These are phyloP conservation scores for Macrostomum lignano DNA, from an alignment of 1,140 invertebrate genomes.

Conservation along the genomic window DNA sequence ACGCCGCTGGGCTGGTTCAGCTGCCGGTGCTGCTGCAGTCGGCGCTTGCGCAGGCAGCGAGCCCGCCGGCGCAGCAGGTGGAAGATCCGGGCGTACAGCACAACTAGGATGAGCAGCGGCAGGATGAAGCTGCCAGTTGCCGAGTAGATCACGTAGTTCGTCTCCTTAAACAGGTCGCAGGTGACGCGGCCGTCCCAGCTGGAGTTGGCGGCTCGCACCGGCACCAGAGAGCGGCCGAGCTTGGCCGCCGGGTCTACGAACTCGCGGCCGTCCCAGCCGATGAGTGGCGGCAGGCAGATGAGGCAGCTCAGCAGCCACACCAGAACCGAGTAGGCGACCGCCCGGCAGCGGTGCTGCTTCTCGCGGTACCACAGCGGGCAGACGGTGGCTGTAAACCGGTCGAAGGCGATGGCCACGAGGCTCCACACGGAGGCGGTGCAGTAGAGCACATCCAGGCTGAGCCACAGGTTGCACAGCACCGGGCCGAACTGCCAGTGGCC, in stretches of 20 bases:
- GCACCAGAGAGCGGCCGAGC: not conserved
- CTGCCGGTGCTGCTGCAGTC: no score
- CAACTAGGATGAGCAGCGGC: constrained; percentile 75
- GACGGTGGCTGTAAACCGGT: constrained; percentile 25
- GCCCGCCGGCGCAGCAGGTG: constrained; percentile 29
- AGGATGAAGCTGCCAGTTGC: constrained; percentile 79
- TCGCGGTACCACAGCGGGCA: constrained; percentile 27
- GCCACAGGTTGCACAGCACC: constrained; percentile 11
- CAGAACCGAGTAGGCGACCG: constrained; percentile 19
- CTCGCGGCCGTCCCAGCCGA: constrained; percentile 14
- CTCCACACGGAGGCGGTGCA: constrained; percentile 29
- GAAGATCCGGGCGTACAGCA: constrained; percentile 85
- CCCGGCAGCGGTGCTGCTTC: constrained; percentile 14
- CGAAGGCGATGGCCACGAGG: constrained; percentile 23
- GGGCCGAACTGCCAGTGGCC: constrained; percentile 26
- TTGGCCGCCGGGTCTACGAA: not conserved
- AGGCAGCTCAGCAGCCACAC: constrained; percentile 25
- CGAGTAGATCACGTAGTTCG: constrained; percentile 75
- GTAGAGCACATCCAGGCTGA: constrained; percentile 20
- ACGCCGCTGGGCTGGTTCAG: no score
- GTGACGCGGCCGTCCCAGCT: constrained; percentile 15
- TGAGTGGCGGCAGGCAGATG: constrained; percentile 22
- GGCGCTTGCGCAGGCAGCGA: not conserved
- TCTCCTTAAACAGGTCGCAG: constrained; percentile 25
- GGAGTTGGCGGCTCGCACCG: constrained; percentile 12